Evolutionary conservation across 2,888 invertebrate species (phyloP), one percentile per base, ranked within the genome.

Genomic region (Athrips mouffetella): DNA sequence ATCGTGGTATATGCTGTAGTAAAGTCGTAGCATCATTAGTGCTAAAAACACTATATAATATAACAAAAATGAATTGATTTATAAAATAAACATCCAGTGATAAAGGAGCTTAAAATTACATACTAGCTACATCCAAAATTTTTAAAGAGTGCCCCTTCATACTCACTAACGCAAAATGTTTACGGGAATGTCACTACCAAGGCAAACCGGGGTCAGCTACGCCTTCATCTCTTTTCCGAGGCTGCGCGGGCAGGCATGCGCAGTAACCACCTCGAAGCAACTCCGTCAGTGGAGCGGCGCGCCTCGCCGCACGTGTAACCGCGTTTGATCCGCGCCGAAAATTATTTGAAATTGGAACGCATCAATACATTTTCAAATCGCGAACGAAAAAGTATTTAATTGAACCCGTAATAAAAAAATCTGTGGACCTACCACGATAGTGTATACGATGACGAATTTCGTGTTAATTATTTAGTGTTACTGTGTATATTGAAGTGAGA

Each of bases 171-270:
- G 8, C 7, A 27, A 8, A 27, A 27, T 27, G 6, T 37, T 37
- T 21, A n/a, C n/a, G n/a, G n/a, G n/a, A n/a, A n/a, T n/a, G n/a
- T n/a, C 37, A 37, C 21, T 21, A 37, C 21, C 37, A 25, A 25
- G 44, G 13, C 44, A n/a, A 44, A 20, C 44, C 15, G 2, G 10
- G 15, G 25, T 44, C 20, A 44, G 16, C 29, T 21, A 31, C 67
- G 68, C 69, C 69, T 70, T 71, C 71, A 67, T 73, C 76, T 65
- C 67, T 65, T 35, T 44, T 49, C 60, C 64, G 67, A 74, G 70
- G 70, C 67, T 83, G 85, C 84, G 84, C 83, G 83, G 71, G 63
- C 67, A 76, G 62, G 66, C 80, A 81, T 87, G 86, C 86, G 86
- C 86, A 86, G 73, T 70, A 55, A 45, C 30, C 30, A 57, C 55